Evolutionary conservation across 1,140 invertebrate species (phyloP).

Genomic region (Holotrichia oblita): DNA sequence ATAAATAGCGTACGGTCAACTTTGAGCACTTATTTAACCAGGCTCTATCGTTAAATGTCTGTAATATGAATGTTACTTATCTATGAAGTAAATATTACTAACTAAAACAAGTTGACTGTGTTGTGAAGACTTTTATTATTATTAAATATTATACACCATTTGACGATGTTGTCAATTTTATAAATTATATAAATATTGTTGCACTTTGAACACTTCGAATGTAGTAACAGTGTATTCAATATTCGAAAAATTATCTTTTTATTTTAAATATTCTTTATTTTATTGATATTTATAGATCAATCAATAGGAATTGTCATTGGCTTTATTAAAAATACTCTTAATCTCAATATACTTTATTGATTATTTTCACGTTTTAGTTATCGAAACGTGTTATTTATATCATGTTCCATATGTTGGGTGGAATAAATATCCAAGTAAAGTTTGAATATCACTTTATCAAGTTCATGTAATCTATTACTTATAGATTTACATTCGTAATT

Average conservation of each 20-base stretch:
- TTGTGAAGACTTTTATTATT: background rate
- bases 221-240: too few relatives aligned
- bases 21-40: conserved; percentile 1
- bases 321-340: background rate
- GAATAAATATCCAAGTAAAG: too few relatives aligned
- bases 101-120: conserved; percentile 1
- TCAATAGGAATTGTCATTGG: too few relatives aligned
- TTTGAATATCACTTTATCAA: too few relatives aligned
- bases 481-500: too few relatives aligned
- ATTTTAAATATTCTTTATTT: too few relatives aligned
- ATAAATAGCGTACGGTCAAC: background rate
- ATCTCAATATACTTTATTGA: background rate
- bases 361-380: background rate
- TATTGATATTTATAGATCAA: too few relatives aligned
- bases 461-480: too few relatives aligned
- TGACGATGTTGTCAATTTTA: conserved; percentile 6
- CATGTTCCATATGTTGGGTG: background rate
- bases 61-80: background rate
- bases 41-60: background rate
- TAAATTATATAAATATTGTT: conserved; percentile 21
- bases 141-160: background rate
- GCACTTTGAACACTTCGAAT: background rate
- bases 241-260: too few relatives aligned
- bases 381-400: conserved; percentile 5
- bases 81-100: background rate